Conservation (phyloP, 1,140 invertebrate genomes). For the Lanistes nyassanus region DNA sequence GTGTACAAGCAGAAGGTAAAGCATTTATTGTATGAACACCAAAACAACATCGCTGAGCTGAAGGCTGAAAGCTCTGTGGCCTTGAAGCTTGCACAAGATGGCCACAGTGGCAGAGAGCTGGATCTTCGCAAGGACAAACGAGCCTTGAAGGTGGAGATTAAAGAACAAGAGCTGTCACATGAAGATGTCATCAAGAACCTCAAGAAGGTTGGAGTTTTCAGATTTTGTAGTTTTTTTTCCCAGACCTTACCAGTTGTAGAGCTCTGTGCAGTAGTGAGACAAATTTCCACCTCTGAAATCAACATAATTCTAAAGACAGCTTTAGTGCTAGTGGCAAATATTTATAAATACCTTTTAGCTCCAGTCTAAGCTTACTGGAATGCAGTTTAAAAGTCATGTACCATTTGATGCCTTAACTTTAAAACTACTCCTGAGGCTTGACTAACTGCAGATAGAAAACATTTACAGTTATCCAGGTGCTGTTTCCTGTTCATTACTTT, state of each 20-base stretch:
- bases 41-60: slow-evolving; percentile 81
- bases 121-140: slow-evolving; percentile 84
- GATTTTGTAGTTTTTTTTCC: neutral
- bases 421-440: no score
- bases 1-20: slow-evolving; percentile 92
- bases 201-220: slow-evolving; percentile 70
- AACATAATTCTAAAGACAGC: no score
- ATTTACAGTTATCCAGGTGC: no score
- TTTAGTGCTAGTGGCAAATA: no score
- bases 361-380: no score
- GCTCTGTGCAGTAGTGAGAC: neutral
- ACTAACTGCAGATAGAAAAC: no score
- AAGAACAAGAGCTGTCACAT: slow-evolving; percentile 77
- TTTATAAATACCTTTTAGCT: no score
- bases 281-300: neutral
- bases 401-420: no score
- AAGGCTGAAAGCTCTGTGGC: slow-evolving; percentile 80
- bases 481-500: no score
- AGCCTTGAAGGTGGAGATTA: slow-evolving; percentile 77
- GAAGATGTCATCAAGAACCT: slow-evolving; percentile 75
- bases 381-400: no score
- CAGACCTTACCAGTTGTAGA: no score
- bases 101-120: slow-evolving; percentile 79
- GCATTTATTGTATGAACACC: slow-evolving; percentile 90
- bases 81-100: slow-evolving; percentile 79